Conservation (phyloP, 1,140 invertebrate genomes). For the Batillaria attramentaria region DNA sequence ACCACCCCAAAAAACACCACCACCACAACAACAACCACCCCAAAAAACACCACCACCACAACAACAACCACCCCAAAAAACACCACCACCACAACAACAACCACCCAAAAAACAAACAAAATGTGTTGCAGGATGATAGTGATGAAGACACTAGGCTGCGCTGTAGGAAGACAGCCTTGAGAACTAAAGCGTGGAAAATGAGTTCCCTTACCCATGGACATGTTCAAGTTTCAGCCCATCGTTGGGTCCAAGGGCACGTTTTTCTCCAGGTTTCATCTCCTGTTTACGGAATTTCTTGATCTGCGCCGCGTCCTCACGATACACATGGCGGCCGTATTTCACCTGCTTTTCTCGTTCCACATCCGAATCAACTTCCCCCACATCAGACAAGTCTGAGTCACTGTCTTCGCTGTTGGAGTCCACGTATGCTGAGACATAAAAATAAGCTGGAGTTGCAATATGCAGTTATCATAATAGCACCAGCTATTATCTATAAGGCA, state of each 20-base stretch:
- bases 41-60: too few species aligned
- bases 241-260: conserved; percentile 65
- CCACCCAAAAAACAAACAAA: not conserved
- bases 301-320: conserved; percentile 64
- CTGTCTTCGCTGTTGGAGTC: conserved; percentile 71
- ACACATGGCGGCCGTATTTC: conserved; percentile 66
- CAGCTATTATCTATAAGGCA: too few species aligned
- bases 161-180: too few species aligned
- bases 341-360: conserved; percentile 71
- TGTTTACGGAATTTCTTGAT: conserved; percentile 61
- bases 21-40: too few species aligned
- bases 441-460: too few species aligned
- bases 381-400: conserved; percentile 71
- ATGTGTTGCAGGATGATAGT: too few species aligned
- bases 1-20: too few species aligned
- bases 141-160: too few species aligned
- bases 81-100: too few species aligned
- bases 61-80: too few species aligned
- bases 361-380: conserved; percentile 70
- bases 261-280: conserved; percentile 60
- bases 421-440: conserved; percentile 61
- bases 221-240: conserved; percentile 68
- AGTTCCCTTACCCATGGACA: conserved; percentile 70
- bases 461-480: not conserved
- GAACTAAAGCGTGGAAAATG: too few species aligned